These are phyloP conservation scores for Diuraphis noxia DNA, from an alignment of 1,140 invertebrate species.

Conservation along the genomic window DNA sequence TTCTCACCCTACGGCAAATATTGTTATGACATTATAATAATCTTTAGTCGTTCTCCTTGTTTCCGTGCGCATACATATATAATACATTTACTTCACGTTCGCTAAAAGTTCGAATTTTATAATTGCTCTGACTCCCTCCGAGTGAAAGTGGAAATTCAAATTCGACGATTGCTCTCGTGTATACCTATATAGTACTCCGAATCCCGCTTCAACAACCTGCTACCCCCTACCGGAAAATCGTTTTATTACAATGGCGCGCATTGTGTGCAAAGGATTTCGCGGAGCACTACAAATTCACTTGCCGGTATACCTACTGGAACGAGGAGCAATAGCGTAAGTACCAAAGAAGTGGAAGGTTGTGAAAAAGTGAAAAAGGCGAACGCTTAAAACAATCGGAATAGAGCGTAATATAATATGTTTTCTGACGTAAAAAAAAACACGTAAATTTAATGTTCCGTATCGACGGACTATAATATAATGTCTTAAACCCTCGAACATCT, in stretches of 20 bases:
- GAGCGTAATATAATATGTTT: background rate
- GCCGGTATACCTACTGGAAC: background rate
- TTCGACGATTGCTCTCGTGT: constrained; percentile 13
- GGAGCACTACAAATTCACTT: background rate
- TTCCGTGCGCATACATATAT: background rate
- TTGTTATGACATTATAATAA: constrained; percentile 50
- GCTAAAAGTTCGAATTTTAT: constrained; percentile 47
- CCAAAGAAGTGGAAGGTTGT: background rate
- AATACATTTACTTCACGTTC: constrained; percentile 44
- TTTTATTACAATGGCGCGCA: background rate
- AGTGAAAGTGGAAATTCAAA: constrained; percentile 14
- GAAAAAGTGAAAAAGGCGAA: background rate
- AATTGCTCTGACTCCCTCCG: constrained; percentile 3
- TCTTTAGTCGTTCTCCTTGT: constrained; percentile 6
- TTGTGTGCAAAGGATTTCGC: background rate
- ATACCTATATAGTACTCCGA: no score
- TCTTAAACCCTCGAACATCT: constrained; percentile 30
- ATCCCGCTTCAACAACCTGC: no score
- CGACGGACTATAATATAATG: background rate
- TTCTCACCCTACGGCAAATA: constrained; percentile 34
- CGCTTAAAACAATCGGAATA: background rate
- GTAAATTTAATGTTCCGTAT: constrained; percentile 13
- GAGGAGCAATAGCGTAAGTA: background rate
- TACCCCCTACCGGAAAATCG: background rate
- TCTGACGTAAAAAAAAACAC: background rate